Evolutionary conservation across 2,888 invertebrate species (phyloP), one percentile per base, ranked within the genome.

Genomic region (Oasisia sp.): DNA sequence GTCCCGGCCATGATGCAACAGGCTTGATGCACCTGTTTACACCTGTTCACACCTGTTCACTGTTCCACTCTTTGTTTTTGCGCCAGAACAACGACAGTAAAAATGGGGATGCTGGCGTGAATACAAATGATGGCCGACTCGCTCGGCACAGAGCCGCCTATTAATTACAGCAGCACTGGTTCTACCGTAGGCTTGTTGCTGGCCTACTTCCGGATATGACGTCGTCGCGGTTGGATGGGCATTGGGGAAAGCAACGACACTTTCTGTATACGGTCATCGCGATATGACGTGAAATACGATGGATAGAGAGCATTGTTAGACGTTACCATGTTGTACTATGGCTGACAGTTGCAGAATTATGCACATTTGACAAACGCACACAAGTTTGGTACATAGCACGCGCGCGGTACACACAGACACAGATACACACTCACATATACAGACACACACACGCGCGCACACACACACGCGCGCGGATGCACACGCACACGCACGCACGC

Each of bases 31-130:
- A 74, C 74, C 74, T 58, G 58, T 58, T 58, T 4, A 58, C 58
- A 58, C 58, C 58, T 74, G 74, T 74, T 74, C 74, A 74, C 74
- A 74, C 74, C 74, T 74, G 74, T 74, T 74, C 19, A 74, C 74
- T 74, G 50, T 50, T 50, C 50, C 50, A n/a, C 4, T 27, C 74
- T 74, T 74, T 74, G 74, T 74, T 74, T 74, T 74, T 74, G 74
- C 74, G n/a, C 7, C 74, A 74, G 74, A 74, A 74, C 74, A 27
- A 74, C 74, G 74, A 74, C 74, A 74, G 27, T 74, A 74, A 74
- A 74, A 74, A 74, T 19, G 27, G 74, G 27, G 74, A 0, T 27
- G 74, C 27, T 74, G 74, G n/a, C 74, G n/a, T 74, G 74, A 74
- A 74, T 74, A 74, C 74, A 74, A 74, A 74, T 74, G 74, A 74